Evolutionary conservation across 2,797 vertebrate species (phyloP).

Genomic region (Merluccius polli): DNA sequence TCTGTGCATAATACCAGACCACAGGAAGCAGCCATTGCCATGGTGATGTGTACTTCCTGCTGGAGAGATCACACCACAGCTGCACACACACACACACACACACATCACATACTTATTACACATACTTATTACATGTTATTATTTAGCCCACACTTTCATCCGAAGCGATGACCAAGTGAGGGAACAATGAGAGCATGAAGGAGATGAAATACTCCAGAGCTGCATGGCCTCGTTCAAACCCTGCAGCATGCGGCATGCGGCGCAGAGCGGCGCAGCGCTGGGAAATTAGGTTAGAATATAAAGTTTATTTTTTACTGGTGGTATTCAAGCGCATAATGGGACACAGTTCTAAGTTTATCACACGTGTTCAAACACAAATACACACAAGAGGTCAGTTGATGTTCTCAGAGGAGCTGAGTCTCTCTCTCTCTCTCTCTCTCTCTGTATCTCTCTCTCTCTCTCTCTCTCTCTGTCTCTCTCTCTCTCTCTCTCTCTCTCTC

Average conservation of each 20-base stretch:
- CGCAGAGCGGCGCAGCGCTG: neutral
- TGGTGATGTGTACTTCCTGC: slow-evolving; percentile 48
- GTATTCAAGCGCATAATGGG: too few species aligned
- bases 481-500: too few species aligned
- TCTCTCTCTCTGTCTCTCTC: too few species aligned
- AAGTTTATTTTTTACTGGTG: too few species aligned
- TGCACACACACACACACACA: slow-evolving; percentile 11
- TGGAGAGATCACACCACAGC: slow-evolving; percentile 50
- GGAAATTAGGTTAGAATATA: neutral
- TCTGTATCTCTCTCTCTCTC: too few species aligned
- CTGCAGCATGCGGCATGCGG: too few species aligned
- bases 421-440: too few species aligned
- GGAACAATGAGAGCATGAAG: neutral
- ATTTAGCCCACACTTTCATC: neutral
- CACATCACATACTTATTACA: neutral
- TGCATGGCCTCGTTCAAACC: neutral
- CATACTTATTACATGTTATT: neutral
- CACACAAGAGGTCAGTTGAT: too few species aligned
- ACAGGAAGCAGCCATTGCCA: slow-evolving; percentile 32
- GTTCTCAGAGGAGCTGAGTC: too few species aligned
- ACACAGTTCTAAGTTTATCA: too few species aligned
- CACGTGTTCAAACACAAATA: too few species aligned
- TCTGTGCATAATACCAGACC: neutral
- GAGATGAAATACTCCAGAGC: too few species aligned
- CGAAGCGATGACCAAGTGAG: neutral